Conservation (phyloP, 2,888 invertebrate species). For the Pristionchus japonicus region DNA sequence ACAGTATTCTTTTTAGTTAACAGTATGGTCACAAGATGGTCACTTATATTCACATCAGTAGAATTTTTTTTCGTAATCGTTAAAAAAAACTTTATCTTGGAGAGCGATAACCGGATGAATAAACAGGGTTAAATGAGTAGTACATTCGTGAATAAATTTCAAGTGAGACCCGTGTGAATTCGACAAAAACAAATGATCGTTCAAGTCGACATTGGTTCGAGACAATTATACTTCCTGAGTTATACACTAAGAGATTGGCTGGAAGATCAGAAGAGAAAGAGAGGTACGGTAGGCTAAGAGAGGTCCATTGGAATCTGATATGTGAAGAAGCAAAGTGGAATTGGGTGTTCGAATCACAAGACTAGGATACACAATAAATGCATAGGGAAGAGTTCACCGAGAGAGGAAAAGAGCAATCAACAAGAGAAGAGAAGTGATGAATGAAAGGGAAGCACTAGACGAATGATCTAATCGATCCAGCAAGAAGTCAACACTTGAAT, state of each 20-base stretch:
- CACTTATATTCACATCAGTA: not conserved
- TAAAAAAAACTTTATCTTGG: not conserved
- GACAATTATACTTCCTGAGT: slow-evolving; percentile 8
- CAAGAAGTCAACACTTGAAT: slow-evolving; percentile 71
- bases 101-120: not conserved
- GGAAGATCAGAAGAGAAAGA: not conserved
- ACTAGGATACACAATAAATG: not conserved
- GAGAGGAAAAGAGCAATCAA: not conserved
- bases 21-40: too few relatives aligned
- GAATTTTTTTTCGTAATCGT: too few relatives aligned
- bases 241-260: not conserved
- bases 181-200: not conserved
- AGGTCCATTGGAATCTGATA: slow-evolving; percentile 5
- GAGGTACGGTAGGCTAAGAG: slow-evolving; percentile 30
- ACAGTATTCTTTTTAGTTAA: too few relatives aligned
- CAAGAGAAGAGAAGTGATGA: not conserved
- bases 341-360: slow-evolving; percentile 19
- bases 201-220: not conserved
- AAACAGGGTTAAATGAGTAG: not conserved
- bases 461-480: slow-evolving; percentile 63
- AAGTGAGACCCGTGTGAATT: not conserved
- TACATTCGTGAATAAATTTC: not conserved
- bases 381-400: not conserved
- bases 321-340: not conserved
- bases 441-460: not conserved